Conservation (phyloP, 2,113 vertebrate species). For the Chloebia gouldiae region DNA sequence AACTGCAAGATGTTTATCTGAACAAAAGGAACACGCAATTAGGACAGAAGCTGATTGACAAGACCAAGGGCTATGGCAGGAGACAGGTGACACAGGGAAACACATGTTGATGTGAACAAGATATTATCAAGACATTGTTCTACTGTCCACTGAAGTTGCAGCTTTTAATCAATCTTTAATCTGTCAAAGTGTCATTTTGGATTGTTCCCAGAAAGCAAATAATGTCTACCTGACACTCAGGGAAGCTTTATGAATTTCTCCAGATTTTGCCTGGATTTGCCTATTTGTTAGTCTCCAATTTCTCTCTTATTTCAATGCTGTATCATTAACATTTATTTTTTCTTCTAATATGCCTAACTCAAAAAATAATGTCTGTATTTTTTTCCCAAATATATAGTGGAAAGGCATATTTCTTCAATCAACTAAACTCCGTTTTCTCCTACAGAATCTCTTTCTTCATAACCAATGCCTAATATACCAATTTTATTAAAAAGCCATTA, state of each 20-base stretch:
- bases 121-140: background rate
- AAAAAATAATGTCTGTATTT: background rate
- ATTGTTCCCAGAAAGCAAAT: background rate
- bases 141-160: background rate
- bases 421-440: background rate
- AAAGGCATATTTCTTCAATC: background rate
- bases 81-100: background rate
- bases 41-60: background rate
- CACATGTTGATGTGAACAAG: background rate
- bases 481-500: background rate
- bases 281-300: background rate
- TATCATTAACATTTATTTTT: background rate
- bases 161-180: background rate
- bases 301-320: background rate
- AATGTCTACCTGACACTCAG: background rate
- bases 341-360: background rate
- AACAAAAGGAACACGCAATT: background rate
- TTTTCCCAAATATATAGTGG: background rate
- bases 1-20: background rate
- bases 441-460: background rate
- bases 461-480: background rate
- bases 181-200: background rate
- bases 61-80: background rate
- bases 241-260: background rate
- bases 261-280: background rate